Base-by-base conservation (phyloP, 2,888 invertebrate species). In the Caenorhabditis sp. region DNA sequence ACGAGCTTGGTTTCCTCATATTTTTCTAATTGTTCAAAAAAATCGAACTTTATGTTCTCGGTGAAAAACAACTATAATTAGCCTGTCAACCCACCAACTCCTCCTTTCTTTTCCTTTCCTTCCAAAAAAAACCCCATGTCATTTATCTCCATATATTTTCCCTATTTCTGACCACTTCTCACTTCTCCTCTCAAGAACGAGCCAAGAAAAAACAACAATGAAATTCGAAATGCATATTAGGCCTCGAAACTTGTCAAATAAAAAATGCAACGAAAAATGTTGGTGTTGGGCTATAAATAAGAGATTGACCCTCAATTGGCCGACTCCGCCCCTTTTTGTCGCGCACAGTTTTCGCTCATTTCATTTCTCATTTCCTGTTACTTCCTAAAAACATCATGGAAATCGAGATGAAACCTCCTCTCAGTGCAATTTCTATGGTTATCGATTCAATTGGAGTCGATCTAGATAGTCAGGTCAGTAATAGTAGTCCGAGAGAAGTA, bases 381-480 rank as follows among this genome's bases (percentile, higher is more conserved):
- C 5, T 10, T 36, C 36, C 8, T 17, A 14, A 43, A 7, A 43
- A 7, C 31, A 14, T 10, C n/a, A 73, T 74, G 69, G 74, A 74
- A 27, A 12, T 10, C 43, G 75, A 75, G 27, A 63, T 70, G 25
- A 79, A 76, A 31, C 71, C 75, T 52, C 79, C 81, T 8, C 71
- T 83, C 12, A 76, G 75, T 20, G 83, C 83, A 3, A 83, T 83
- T 53, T 81, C 81, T 8, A 78, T 81, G 67, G 83, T 83, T 1
- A 74, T 83, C 59, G 82, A 83, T 20, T 79, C 82, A 10, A 83
- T 83, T 52, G 83, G 83, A 10, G 70, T 77, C 20, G 82, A 82
- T 53, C 59, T 62, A 57, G 69, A 74, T n/a, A 62, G 49, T 36
- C 73, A 74, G 73, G 73, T 74, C n/a, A n/a, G 65, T 5, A 17